Evolutionary conservation across 23 tunicate genomes (phyloP), one percentile per base, ranked within the genome.

Genomic region (Ascidia mentula): DNA sequence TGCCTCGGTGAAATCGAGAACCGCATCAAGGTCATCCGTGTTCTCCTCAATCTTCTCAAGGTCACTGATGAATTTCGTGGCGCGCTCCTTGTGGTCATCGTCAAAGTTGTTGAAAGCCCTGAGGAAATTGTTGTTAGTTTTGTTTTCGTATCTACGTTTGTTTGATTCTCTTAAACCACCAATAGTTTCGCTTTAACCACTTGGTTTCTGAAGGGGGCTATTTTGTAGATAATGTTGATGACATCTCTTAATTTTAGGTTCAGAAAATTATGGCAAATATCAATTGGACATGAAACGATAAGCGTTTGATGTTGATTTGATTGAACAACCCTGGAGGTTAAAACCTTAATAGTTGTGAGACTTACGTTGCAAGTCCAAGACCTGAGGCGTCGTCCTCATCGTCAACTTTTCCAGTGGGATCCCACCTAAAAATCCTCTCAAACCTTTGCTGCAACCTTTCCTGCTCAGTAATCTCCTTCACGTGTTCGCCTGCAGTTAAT

Each of bases 41-140:
- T 87, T 81, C 22, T 82, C 86, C 39, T 87, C 85, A 28, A 83
- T 81, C 35, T 24, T 87, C 69, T 83, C 79, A 33, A 87, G 82
- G 46, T 83, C 79, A 6, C 61, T 32, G 33, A 82, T 59, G 45
- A 87, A 45, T 20, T 34, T 76, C 15, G 71, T 59, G 12, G 82
- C 82, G 32, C 39, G 69, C 34, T 40, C 59, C 32, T 46, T 65
- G 40, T 82, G 86, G 1, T 39, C 17, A 12, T 31, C 70, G 53
- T 87, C 86, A 69, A 87, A 87, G 34, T 42, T 81, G 72, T 79
- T 87, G 82, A 87, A 87, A 9, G 92, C 81, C 38, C 92, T 87
- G 90, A 13, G 45, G 40, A 31, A 36, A 17, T n/a, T n/a, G n/a
- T n/a, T n/a, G n/a, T n/a, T n/a, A n/a, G n/a, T n/a, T n/a, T n/a